Percentiles rank a stretch among this genome's conserved stretches.
Conservation (phyloP, 2,888 invertebrate genomes). For the Thalpophila matura region DNA sequence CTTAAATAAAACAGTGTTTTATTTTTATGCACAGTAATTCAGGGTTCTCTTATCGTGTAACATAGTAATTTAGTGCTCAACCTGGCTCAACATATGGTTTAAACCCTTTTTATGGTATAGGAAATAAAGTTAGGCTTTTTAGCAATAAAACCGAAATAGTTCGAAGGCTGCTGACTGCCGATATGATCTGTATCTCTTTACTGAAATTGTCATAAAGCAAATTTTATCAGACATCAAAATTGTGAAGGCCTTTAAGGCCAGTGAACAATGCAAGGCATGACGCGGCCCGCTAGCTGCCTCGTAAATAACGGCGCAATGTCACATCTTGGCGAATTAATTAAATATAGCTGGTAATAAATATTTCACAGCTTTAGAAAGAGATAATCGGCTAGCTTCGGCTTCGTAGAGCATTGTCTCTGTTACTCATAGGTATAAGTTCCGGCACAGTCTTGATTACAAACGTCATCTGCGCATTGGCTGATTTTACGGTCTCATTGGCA, state of each 20-base stretch:
- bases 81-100: conserved; percentile 7
- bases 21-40: neutral
- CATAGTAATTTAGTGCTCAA: conserved; percentile 2
- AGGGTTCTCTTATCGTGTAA: conserved; percentile 3
- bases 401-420: too few species aligned
- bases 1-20: too few species aligned
- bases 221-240: conserved; percentile 44
- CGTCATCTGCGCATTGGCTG: too few species aligned
- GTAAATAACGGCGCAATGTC: conserved; percentile 49
- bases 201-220: conserved; percentile 36
- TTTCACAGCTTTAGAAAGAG: too few species aligned
- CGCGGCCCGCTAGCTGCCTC: conserved; percentile 32
- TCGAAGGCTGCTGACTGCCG: conserved; percentile 9
- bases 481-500: too few species aligned
- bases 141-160: conserved; percentile 24
- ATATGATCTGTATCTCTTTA: conserved; percentile 25
- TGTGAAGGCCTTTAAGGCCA: conserved; percentile 29
- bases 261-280: conserved; percentile 50
- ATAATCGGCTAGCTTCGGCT: too few species aligned
- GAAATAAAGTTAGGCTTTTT: conserved; percentile 20
- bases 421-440: too few species aligned
- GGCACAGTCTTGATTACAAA: too few species aligned
- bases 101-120: conserved; percentile 25
- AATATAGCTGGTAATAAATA: conserved; percentile 42
- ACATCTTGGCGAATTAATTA: conserved; percentile 51